Percentiles rank a stretch among this genome's conserved stretches.
Evolutionary conservation across 2,113 vertebrate genomes (phyloP).

Genomic region (Siniperca chuatsi): DNA sequence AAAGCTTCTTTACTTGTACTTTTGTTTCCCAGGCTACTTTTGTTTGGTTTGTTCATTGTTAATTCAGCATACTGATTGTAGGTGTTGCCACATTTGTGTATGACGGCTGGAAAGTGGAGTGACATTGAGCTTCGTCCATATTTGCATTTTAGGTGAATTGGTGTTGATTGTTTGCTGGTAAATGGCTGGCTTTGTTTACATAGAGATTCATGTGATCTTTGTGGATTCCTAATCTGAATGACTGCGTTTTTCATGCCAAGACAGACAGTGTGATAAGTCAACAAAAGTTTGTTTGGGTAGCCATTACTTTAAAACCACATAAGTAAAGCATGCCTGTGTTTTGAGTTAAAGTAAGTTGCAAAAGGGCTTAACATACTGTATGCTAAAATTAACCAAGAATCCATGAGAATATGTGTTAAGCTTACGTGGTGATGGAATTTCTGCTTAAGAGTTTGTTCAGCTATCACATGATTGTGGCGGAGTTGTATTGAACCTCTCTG

Average conservation of each 20-base stretch:
- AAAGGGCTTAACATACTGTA: not conserved
- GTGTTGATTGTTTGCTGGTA: not conserved
- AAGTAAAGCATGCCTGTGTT: not conserved
- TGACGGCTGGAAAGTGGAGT: not conserved
- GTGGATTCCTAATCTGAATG: not conserved
- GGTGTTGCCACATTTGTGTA: not conserved
- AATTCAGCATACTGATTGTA: no score
- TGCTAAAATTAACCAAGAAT: not conserved
- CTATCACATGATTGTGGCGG: constrained; percentile 39
- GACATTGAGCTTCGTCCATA: not conserved
- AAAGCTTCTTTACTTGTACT: not conserved
- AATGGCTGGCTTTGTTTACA: constrained; percentile 18
- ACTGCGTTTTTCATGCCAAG: not conserved
- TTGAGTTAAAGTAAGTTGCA: not conserved
- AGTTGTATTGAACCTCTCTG: not conserved
- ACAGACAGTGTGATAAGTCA: not conserved
- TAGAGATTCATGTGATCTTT: not conserved
- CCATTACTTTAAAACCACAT: not conserved
- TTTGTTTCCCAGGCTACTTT: not conserved
- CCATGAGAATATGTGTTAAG: not conserved
- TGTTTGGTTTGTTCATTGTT: not conserved
- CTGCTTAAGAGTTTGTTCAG: constrained; percentile 17
- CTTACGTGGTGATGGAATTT: constrained; percentile 18
- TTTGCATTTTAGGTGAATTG: not conserved
- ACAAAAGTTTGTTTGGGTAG: not conserved